Percentiles rank a stretch among this genome's conserved stretches.
Conservation (phyloP, 2,888 invertebrate species). For the Hirtodrosophila alboralis region DNA sequence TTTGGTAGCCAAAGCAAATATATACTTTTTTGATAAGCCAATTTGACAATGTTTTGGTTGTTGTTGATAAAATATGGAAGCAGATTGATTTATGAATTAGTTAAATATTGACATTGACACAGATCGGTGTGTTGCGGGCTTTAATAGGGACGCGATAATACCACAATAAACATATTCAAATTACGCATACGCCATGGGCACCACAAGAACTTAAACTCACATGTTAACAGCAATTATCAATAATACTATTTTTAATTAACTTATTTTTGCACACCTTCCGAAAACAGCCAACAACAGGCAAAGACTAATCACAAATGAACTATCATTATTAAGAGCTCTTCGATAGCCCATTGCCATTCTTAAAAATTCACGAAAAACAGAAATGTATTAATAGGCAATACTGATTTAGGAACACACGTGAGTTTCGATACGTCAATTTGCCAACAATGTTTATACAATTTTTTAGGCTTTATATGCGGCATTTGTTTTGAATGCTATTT, state of each 20-base stretch:
- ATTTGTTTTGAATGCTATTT: constrained; percentile 3
- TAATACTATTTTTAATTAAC: constrained; percentile 24
- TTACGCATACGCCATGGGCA: constrained; percentile 6
- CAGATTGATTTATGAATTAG: constrained; percentile 38
- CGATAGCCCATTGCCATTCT: constrained; percentile 33
- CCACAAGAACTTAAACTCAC: not conserved
- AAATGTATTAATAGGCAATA: constrained; percentile 15
- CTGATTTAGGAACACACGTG: constrained; percentile 14
- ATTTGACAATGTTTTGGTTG: constrained; percentile 12
- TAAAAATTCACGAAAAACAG: constrained; percentile 6
- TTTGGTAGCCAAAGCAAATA: constrained; percentile 5
- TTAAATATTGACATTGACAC: constrained; percentile 14
- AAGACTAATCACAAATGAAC: constrained; percentile 10
- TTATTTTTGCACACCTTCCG: constrained; percentile 36
- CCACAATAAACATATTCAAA: not conserved
- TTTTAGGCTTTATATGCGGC: constrained; percentile 7
- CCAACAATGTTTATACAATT: constrained; percentile 1
- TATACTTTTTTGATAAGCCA: constrained; percentile 27
- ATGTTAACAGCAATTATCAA: not conserved
- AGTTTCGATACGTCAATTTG: constrained; percentile 3
- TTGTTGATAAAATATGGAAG: constrained; percentile 19
- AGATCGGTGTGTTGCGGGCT: not conserved
- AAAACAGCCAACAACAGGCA: constrained; percentile 29
- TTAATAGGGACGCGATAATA: not conserved
- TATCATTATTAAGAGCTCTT: constrained; percentile 25